A percentile compares a stretch with the other conserved stretches of the same genome.
Conservation (phyloP, 2,888 invertebrate species). For the Strigamia transsilvanica region DNA sequence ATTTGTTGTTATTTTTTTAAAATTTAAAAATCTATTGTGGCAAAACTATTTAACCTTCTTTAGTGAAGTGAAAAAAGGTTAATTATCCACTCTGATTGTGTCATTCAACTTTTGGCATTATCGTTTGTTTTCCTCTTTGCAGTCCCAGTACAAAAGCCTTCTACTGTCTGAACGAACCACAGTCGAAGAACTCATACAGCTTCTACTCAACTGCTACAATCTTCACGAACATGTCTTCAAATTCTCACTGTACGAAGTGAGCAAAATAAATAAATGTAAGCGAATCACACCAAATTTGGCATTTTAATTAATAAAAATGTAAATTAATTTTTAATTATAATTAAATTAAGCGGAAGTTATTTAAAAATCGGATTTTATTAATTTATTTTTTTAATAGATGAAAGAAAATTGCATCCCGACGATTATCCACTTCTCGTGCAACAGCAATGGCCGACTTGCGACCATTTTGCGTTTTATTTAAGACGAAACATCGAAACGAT, state of each 20-base stretch:
- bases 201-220: conserved; percentile 84
- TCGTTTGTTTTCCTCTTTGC: conserved; percentile 58
- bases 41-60: neutral
- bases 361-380: conserved; percentile 25
- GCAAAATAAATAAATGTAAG: conserved; percentile 61
- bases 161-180: conserved; percentile 89
- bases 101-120: conserved; percentile 17
- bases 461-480: conserved; percentile 81
- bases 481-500: conserved; percentile 76
- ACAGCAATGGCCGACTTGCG: conserved; percentile 71
- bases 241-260: conserved; percentile 86
- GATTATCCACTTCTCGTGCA: conserved; percentile 85
- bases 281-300: too few relatives aligned
- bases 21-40: neutral
- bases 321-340: too few relatives aligned
- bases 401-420: conserved; percentile 86
- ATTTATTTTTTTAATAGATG: conserved; percentile 66
- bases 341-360: conserved; percentile 62
- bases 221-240: conserved; percentile 83
- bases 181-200: conserved; percentile 83
- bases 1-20: neutral
- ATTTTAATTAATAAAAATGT: too few relatives aligned
- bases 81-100: conserved; percentile 3
- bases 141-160: conserved; percentile 91
- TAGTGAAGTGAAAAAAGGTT: conserved; percentile 20